A percentile compares a stretch with the other conserved stretches of the same genome.
Evolutionary conservation across 1,140 invertebrate species (phyloP).

Genomic region (Cecropterus lyciades): DNA sequence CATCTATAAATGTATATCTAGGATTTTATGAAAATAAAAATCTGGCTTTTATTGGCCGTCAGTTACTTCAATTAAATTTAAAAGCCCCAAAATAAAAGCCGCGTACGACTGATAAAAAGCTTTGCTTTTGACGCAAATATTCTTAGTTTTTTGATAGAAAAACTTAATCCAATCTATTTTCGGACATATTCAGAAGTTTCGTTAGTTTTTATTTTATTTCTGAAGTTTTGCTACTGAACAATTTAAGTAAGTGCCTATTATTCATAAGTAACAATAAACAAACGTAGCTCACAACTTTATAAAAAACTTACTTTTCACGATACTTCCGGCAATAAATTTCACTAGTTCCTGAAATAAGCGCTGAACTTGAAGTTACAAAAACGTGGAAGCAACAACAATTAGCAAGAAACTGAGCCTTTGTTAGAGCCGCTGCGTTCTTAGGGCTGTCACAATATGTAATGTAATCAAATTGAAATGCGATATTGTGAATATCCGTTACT

Average conservation of each 20-base stretch:
- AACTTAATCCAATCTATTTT: neutral
- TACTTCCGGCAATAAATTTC: conserved; percentile 10
- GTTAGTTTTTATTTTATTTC: too few relatives aligned
- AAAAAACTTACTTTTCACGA: neutral
- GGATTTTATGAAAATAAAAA: conserved; percentile 4
- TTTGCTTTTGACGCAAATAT: neutral
- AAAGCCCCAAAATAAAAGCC: conserved; percentile 17
- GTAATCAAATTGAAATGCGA: too few relatives aligned
- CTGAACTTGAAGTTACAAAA: conserved; percentile 19
- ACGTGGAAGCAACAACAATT: conserved; percentile 25
- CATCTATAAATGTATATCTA: neutral
- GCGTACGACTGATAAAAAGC: neutral
- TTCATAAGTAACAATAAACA: too few relatives aligned
- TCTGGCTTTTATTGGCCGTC: conserved; percentile 41
- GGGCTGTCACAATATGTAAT: conserved; percentile 3
- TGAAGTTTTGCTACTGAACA: too few relatives aligned
- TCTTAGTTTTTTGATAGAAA: neutral
- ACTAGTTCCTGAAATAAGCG: conserved; percentile 23
- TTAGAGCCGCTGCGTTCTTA: conserved; percentile 1
- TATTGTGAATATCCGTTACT: too few relatives aligned
- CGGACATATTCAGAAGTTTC: too few relatives aligned
- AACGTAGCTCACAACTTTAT: too few relatives aligned
- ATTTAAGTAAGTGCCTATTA: too few relatives aligned
- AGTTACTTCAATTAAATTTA: conserved; percentile 37
- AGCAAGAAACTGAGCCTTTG: conserved; percentile 32